phyloP scores from a whole-genome alignment of 2,797 vertebrate genomes.

The Lophotriccus pileatus region DNA sequence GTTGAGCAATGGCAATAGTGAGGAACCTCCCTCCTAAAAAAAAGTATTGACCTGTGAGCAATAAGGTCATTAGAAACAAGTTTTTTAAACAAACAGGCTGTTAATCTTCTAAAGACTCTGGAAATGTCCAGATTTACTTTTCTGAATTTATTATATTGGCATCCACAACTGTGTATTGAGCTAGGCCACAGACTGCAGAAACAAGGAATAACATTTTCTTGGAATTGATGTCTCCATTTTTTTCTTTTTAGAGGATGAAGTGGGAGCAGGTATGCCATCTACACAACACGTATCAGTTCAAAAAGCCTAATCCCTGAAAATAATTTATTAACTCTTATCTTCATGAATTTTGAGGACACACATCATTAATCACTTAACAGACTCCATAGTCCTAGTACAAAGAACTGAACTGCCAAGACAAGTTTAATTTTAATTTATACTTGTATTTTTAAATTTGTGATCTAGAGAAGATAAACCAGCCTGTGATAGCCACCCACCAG shows the following conservation, averaged over 20 bases:
- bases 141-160: neutral
- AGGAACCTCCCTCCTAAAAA: fast-evolving
- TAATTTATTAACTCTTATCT: neutral
- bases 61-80: neutral
- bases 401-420: neutral
- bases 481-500: neutral
- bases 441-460: neutral
- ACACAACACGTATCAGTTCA: neutral
- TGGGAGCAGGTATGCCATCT: neutral
- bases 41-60: neutral
- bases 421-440: neutral
- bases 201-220: neutral
- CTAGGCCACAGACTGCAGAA: neutral
- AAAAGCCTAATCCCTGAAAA: neutral
- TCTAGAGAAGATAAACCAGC: neutral
- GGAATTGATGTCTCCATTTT: neutral
- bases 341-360: neutral
- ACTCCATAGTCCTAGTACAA: neutral
- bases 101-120: neutral
- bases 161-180: neutral
- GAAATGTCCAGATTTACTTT: neutral
- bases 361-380: neutral
- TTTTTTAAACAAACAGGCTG: neutral
- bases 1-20: neutral
- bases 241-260: neutral